Base-by-base conservation (phyloP, 2,797 vertebrate genomes). In the Brachymystax lenok region DNA sequence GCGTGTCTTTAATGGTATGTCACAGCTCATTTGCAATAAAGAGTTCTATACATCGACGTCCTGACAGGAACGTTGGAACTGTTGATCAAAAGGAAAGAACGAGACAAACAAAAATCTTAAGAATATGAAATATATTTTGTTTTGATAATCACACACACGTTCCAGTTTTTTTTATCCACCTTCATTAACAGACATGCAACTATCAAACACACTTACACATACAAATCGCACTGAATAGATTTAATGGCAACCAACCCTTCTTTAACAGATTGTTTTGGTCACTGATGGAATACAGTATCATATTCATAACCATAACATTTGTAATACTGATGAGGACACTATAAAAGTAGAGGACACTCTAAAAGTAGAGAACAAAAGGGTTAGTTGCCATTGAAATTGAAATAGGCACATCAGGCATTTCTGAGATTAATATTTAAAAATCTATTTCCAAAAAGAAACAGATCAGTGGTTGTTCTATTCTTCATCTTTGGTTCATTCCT, bases 141-240 rank as follows among this genome's bases (percentile, higher is more conserved):
- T 79, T 82, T 80, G 68, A 71, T 70, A 10, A 67, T 71, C 24
- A 54, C 66, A 74, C 50, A 66, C 30, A 73, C 46, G 54, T 78
- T 83, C 59, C 73, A 74, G 56, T 51, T 59, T 21, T 76, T 59
- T 30, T 46, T 66, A 79, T 61, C 13, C 51, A 70, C 19, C 68
- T 19, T 7, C 24, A 66, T 79, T 12, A 79, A 33, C 70, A 73
- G n/a, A 70, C 28, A 77, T 17, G 21, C 3, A 61, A 54, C 71
- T 64, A 2, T 27, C 46, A 79, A 46, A 76, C 67, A 33, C 72
- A 64, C 61, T 17, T n/a, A 71, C n/a, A 51, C 46, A 13, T 46
- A 24, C 69, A 71, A 30, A 69, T 17, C 17, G 7, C 14, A 68
- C 30, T 68, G 67, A 40, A 70, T 12, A 50, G 3, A 21, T 70